Evolutionary conservation across 2,797 vertebrate species (phyloP).

Genomic region (Garrulus glandarius): DNA sequence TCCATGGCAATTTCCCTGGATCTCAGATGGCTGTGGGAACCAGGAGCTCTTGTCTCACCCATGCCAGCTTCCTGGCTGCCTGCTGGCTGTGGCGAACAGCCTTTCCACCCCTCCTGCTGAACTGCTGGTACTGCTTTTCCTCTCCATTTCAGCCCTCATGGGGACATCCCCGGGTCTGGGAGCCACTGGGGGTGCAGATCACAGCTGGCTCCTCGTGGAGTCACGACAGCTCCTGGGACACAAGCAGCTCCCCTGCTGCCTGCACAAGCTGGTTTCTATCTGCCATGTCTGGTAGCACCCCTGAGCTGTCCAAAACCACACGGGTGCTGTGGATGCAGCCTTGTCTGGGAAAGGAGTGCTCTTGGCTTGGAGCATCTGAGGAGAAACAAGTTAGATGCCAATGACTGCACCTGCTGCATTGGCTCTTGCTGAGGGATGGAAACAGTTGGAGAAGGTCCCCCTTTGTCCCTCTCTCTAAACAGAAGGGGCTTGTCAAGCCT

Average conservation of each 20-base stretch:
- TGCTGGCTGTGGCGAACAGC: background rate
- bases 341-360: background rate
- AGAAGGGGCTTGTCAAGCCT: background rate
- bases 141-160: background rate
- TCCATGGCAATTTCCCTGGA: fast-evolving
- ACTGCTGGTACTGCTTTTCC: background rate
- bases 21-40: background rate
- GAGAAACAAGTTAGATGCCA: background rate
- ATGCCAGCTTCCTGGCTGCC: background rate
- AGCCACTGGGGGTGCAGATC: background rate
- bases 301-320: background rate
- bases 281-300: fast-evolving
- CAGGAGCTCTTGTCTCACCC: background rate
- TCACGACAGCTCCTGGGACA: fast-evolving
- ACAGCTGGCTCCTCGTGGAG: background rate
- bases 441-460: background rate
- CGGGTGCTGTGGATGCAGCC: fast-evolving
- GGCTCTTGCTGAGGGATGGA: background rate
- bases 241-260: background rate
- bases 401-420: fast-evolving
- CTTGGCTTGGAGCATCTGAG: background rate
- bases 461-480: background rate
- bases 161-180: fast-evolving
- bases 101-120: background rate
- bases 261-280: background rate